Evolutionary conservation across 1,140 invertebrate genomes (phyloP).

Genomic region (Tetragonula clypearis): DNA sequence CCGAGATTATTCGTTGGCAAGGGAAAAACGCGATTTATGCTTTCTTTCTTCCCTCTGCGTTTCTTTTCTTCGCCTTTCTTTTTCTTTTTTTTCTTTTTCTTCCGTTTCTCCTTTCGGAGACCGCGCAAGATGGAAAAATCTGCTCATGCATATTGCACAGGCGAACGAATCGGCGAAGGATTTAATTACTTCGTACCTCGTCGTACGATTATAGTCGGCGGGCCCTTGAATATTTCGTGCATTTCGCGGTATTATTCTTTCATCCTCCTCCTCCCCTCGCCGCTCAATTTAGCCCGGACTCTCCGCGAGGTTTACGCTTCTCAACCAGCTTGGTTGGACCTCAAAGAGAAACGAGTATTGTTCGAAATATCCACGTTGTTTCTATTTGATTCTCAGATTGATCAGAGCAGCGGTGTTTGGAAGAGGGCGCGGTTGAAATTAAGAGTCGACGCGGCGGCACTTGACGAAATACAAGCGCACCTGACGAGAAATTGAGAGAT

Average conservation of each 20-base stretch:
- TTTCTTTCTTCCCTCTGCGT: neutral
- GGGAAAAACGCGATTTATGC: slow-evolving; percentile 13
- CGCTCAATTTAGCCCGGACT: slow-evolving; percentile 24
- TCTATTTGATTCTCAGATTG: neutral
- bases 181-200: slow-evolving; percentile 36
- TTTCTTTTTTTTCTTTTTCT: neutral
- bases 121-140: neutral
- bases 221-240: slow-evolving; percentile 31
- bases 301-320: neutral
- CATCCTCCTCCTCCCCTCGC: neutral
- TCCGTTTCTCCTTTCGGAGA: neutral
- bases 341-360: neutral
- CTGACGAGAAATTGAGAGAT: too few species aligned
- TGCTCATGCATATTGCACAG: slow-evolving; percentile 46
- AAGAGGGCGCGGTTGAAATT: too few species aligned
- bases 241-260: slow-evolving; percentile 36
- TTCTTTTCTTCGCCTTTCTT: neutral
- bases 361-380: neutral
- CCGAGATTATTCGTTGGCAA: slow-evolving; percentile 27
- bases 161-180: slow-evolving; percentile 51
- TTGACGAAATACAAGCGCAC: too few species aligned
- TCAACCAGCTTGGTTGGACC: too few species aligned
- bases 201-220: slow-evolving; percentile 4
- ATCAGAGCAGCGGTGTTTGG: neutral
- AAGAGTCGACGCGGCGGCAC: too few species aligned